A percentile compares a stretch with the other conserved stretches of the same genome.
phyloP scores from a whole-genome alignment of 2,113 vertebrate species.

The Mormyrus lacerda region DNA sequence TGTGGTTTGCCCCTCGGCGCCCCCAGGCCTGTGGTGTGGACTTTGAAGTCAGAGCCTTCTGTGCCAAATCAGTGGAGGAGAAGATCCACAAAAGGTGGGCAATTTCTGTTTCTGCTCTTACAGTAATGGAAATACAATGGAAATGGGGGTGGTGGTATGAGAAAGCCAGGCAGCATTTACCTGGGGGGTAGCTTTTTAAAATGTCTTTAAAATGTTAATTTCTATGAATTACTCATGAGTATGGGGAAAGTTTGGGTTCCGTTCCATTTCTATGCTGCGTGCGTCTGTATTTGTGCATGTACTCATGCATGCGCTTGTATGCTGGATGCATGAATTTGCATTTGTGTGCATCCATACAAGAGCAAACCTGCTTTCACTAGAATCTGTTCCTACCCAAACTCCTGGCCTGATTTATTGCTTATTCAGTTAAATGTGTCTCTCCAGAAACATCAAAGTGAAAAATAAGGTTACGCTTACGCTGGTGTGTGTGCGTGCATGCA shows the following conservation, averaged over 20 bases:
- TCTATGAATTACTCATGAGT: neutral
- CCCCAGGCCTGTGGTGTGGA: constrained; percentile 78
- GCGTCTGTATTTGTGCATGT: constrained; percentile 9
- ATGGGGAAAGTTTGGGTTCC: neutral
- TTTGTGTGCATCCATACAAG: neutral
- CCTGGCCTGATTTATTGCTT: neutral
- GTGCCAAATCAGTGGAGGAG: constrained; percentile 81
- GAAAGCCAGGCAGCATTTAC: neutral
- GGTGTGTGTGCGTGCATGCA: neutral
- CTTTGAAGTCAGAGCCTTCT: constrained; percentile 87
- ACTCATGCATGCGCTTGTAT: neutral
- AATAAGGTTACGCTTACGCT: neutral
- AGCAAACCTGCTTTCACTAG: neutral
- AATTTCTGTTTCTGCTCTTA: neutral
- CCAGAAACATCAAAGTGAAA: neutral
- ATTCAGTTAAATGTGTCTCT: neutral
- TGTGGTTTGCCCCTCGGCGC: neutral
- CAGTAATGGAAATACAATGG: neutral
- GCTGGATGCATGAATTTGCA: neutral
- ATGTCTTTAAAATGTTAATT: neutral
- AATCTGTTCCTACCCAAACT: neutral
- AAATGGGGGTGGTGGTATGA: neutral
- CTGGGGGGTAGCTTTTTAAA: neutral
- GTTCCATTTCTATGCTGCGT: neutral
- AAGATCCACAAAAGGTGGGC: constrained; percentile 86